Evolutionary conservation across 2,113 vertebrate genomes (phyloP).

Genomic region (Mustelus asterias): DNA sequence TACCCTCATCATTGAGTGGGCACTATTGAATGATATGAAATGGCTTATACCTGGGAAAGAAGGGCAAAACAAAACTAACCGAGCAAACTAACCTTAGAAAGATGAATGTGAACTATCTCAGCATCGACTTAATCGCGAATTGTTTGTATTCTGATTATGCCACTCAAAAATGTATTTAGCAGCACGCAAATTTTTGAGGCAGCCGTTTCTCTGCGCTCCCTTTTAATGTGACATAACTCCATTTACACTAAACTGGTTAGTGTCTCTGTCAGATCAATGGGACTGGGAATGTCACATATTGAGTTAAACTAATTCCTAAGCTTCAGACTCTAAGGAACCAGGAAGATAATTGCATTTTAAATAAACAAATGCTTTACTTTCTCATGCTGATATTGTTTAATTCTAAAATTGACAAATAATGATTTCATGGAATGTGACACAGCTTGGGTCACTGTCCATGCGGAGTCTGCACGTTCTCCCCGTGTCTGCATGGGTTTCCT

Average conservation of each 20-base stretch:
- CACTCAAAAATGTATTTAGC: not conserved
- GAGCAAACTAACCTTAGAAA: not conserved
- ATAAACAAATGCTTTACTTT: not conserved
- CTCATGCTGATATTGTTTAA: not conserved
- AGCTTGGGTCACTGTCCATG: no score
- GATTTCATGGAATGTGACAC: not conserved
- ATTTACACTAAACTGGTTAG: not conserved
- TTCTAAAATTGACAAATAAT: not conserved
- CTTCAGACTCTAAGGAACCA: not conserved
- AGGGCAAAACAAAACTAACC: not conserved
- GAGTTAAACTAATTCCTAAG: not conserved
- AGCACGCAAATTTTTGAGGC: not conserved
- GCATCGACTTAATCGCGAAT: not conserved
- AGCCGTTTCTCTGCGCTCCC: not conserved
- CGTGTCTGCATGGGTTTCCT: no score
- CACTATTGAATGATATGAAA: not conserved
- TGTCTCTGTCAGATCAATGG: not conserved
- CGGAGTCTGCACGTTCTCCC: no score
- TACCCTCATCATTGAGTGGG: no score
- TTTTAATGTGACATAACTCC: not conserved
- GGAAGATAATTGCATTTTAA: not conserved
- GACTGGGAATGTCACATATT: not conserved
- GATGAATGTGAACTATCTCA: not conserved
- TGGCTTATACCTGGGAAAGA: not conserved
- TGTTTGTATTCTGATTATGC: not conserved